Percentiles rank a stretch among this genome's conserved stretches.
Evolutionary conservation across 2,888 invertebrate genomes (phyloP).

Genomic region (Scaptomyza caliginosa): DNA sequence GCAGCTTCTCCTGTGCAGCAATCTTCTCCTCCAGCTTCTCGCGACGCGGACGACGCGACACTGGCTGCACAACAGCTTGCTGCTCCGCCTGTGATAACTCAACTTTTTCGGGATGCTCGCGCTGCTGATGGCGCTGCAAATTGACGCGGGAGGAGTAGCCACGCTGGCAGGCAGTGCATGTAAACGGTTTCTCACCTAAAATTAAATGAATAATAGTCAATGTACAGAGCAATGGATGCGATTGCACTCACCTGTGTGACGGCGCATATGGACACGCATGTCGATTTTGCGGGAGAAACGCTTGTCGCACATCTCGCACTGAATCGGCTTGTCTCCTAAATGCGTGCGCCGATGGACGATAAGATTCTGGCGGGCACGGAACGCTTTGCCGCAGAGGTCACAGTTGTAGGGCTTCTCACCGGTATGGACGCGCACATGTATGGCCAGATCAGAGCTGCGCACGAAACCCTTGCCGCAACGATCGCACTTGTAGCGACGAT

Average conservation of each 20-base stretch:
- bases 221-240: fast-evolving
- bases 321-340: constrained; percentile 77
- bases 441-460: constrained; percentile 80
- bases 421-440: constrained; percentile 80
- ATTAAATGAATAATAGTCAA: neutral
- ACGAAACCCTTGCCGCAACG: constrained; percentile 81
- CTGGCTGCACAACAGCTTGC: constrained; percentile 34
- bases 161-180: constrained; percentile 75
- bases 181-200: constrained; percentile 80
- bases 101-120: constrained; percentile 67
- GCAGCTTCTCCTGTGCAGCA: constrained; percentile 67
- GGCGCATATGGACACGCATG: constrained; percentile 81
- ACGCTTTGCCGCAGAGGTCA: constrained; percentile 79
- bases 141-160: constrained; percentile 82
- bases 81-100: neutral
- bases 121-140: constrained; percentile 76
- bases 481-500: constrained; percentile 79
- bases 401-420: constrained; percentile 82
- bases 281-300: constrained; percentile 82
- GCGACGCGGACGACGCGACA: constrained; percentile 60
- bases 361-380: constrained; percentile 82
- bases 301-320: constrained; percentile 82
- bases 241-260: constrained; percentile 78
- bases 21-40: constrained; percentile 66
- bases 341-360: constrained; percentile 81